Conservation (phyloP, 2,113 vertebrate genomes). For the Amphiprion percula region DNA sequence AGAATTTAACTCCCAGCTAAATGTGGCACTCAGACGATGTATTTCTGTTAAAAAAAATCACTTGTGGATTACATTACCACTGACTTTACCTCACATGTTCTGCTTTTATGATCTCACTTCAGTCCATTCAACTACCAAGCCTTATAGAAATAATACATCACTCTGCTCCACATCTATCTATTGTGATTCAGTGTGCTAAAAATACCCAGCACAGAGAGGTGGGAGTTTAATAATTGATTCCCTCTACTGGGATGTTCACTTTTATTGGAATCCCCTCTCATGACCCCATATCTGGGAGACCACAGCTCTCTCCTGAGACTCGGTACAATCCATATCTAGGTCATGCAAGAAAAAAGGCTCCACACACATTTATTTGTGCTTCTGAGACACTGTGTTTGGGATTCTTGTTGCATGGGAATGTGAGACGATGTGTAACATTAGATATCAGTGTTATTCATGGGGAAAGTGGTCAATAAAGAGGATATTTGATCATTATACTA, state of each 20-base stretch:
- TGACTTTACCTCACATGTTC: no score
- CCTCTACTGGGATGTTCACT: slow-evolving; percentile 42
- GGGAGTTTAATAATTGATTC: slow-evolving; percentile 65
- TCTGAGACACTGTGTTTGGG: background rate
- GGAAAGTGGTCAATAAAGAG: no score
- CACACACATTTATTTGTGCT: slow-evolving; percentile 2
- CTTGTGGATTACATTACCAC: no score
- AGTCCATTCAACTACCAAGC: slow-evolving; percentile 4
- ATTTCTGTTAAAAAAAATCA: no score
- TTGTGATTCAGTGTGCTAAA: slow-evolving; percentile 52
- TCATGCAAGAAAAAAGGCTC: slow-evolving; percentile 6
- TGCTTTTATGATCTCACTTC: background rate
- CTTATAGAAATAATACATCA: slow-evolving; percentile 25
- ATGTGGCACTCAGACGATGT: no score
- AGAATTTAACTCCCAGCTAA: no score
- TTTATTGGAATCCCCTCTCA: slow-evolving; percentile 63
- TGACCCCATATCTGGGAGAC: slow-evolving; percentile 51
- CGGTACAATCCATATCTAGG: slow-evolving; percentile 36
- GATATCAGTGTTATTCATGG: background rate
- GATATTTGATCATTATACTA: no score
- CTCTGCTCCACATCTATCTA: slow-evolving; percentile 41
- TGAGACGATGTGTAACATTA: background rate
- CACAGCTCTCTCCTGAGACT: slow-evolving; percentile 26
- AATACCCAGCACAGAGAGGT: slow-evolving; percentile 53
- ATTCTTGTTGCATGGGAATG: background rate